These are phyloP conservation scores for Axinella damicornis DNA, from an alignment of 37 sponge, comb jelly and placozoan genomes.

Conservation along the genomic window DNA sequence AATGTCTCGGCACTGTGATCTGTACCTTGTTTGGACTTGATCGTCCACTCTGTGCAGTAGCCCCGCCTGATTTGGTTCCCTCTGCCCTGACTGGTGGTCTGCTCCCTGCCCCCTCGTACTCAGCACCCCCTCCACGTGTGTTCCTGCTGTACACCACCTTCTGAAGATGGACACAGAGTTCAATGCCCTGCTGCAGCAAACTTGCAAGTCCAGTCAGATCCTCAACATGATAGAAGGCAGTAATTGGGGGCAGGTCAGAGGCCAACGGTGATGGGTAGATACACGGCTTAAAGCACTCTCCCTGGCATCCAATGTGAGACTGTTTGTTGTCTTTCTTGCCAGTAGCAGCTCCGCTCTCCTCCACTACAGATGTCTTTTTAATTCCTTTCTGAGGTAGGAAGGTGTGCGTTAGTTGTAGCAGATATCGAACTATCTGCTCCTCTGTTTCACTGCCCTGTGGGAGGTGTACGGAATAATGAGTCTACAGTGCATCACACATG, in stretches of 20 bases:
- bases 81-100: background rate
- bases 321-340: no score
- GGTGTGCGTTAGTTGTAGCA: background rate
- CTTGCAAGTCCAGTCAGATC: background rate
- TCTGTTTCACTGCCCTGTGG: background rate
- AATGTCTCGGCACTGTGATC: background rate
- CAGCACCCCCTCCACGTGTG: background rate
- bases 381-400: slow-evolving; percentile 1
- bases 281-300: background rate
- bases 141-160: background rate
- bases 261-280: background rate
- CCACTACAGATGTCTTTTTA: no score
- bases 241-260: background rate
- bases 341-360: no score
- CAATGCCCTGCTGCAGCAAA: background rate
- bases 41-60: slow-evolving; percentile 2
- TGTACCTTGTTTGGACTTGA: background rate
- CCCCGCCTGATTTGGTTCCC: background rate
- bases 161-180: background rate
- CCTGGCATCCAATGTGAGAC: no score
- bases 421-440: slow-evolving; percentile 4
- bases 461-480: no score
- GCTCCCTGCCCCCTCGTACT: no score
- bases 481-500: no score
- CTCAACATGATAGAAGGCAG: background rate